Percentiles rank a stretch among this genome's conserved stretches.
These are phyloP conservation scores for Leucopsar rothschildi DNA, from an alignment of 2,113 vertebrate genomes.

Conservation along the genomic window DNA sequence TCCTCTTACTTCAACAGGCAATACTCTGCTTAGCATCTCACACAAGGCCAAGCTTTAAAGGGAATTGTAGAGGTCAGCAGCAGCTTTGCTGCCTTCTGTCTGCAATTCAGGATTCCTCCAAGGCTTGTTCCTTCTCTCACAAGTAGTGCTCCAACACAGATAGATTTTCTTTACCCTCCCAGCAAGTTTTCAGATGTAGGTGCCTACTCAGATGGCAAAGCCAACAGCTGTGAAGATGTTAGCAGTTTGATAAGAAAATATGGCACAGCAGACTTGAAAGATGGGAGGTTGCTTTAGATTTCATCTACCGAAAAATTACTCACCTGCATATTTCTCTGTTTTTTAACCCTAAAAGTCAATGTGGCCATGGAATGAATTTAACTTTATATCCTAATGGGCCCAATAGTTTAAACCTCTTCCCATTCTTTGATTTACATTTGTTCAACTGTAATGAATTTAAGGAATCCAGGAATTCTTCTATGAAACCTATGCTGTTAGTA, in stretches of 20 bases:
- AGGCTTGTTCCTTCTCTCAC: not conserved
- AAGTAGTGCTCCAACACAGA: fast-evolving
- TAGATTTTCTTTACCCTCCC: not conserved
- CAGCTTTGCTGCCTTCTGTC: not conserved
- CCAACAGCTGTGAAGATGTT: not conserved
- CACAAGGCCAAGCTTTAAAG: not conserved
- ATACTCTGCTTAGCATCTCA: not conserved
- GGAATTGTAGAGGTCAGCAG: not conserved
- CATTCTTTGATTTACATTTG: not conserved
- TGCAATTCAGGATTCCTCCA: not conserved
- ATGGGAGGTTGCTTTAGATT: not conserved
- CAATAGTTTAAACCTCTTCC: not conserved
- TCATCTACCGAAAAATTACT: not conserved
- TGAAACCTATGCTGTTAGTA: not conserved
- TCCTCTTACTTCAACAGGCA: not conserved
- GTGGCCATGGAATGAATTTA: not conserved
- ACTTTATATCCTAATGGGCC: not conserved
- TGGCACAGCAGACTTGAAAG: not conserved
- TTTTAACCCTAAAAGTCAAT: not conserved
- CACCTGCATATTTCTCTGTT: not conserved
- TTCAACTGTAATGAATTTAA: not conserved
- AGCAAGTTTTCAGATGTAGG: not conserved
- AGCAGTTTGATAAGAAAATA: not conserved
- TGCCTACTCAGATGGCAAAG: not conserved
- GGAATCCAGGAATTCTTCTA: not conserved